Evolutionary conservation across 2,888 invertebrate species (phyloP).

Genomic region (Noctua janthina): DNA sequence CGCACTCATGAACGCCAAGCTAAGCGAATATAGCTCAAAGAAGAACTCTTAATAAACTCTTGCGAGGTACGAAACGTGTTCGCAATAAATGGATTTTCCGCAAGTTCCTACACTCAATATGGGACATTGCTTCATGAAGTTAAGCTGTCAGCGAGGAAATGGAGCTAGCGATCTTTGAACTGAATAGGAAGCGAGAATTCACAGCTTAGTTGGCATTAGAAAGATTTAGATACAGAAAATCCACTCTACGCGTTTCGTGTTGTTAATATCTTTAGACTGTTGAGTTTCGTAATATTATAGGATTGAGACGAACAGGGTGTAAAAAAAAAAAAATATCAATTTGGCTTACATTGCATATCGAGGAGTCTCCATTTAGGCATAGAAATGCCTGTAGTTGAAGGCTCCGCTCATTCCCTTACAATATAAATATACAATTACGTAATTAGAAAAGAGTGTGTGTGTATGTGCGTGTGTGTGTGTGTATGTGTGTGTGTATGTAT

Average conservation of each 20-base stretch:
- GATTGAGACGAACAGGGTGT: no score
- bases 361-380: no score
- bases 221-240: slow-evolving; percentile 5
- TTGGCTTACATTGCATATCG: no score
- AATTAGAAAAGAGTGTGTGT: no score
- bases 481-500: no score
- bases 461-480: no score
- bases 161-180: slow-evolving; percentile 26
- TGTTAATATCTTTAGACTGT: background rate
- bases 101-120: slow-evolving; percentile 10
- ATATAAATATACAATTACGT: no score
- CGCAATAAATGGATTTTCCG: slow-evolving; percentile 8
- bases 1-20: background rate
- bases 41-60: slow-evolving; percentile 36
- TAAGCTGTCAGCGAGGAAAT: slow-evolving; percentile 24
- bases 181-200: slow-evolving; percentile 17
- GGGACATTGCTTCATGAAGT: slow-evolving; percentile 21
- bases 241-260: background rate
- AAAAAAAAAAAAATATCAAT: no score
- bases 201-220: background rate
- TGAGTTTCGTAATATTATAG: background rate
- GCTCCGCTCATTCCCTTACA: no score
- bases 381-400: no score
- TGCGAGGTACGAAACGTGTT: background rate
- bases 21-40: background rate